Percentiles rank a stretch among this genome's conserved stretches.
Evolutionary conservation across 2,113 vertebrate species (phyloP).

Genomic region (Telmatochromis brichardi): DNA sequence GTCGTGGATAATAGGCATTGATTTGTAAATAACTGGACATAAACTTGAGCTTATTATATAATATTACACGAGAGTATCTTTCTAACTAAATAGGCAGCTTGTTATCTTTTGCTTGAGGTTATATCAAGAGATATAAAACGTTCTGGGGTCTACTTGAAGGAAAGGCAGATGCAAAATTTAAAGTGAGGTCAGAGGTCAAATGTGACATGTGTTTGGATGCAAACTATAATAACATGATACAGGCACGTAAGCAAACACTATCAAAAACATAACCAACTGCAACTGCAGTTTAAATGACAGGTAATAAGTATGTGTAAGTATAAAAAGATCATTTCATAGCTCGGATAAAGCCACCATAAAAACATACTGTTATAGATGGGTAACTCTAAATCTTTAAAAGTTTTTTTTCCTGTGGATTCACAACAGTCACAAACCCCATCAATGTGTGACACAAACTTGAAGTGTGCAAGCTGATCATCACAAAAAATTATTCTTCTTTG

Average conservation of each 20-base stretch:
- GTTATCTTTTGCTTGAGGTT: not conserved
- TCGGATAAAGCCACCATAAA: not conserved
- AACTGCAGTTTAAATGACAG: not conserved
- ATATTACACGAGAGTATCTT: not conserved
- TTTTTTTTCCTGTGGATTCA: accelerated
- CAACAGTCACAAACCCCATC: not conserved
- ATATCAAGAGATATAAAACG: not conserved
- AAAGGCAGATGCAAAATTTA: not conserved
- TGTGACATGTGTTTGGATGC: not conserved
- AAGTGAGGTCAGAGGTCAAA: not conserved
- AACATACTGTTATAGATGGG: not conserved
- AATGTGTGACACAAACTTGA: not conserved
- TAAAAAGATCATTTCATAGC: not conserved
- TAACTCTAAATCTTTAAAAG: not conserved
- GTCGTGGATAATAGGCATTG: not conserved
- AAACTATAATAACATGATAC: not conserved
- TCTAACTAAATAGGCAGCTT: not conserved
- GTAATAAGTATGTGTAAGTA: not conserved
- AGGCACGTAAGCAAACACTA: not conserved
- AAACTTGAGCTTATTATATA: not conserved
- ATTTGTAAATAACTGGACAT: not conserved
- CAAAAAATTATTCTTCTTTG: not conserved
- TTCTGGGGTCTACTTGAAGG: not conserved
- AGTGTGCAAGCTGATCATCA: not conserved
- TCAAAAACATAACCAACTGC: not conserved